These are phyloP conservation scores for Rhea americana DNA, from an alignment of 2,113 vertebrate species.

Conservation along the genomic window DNA sequence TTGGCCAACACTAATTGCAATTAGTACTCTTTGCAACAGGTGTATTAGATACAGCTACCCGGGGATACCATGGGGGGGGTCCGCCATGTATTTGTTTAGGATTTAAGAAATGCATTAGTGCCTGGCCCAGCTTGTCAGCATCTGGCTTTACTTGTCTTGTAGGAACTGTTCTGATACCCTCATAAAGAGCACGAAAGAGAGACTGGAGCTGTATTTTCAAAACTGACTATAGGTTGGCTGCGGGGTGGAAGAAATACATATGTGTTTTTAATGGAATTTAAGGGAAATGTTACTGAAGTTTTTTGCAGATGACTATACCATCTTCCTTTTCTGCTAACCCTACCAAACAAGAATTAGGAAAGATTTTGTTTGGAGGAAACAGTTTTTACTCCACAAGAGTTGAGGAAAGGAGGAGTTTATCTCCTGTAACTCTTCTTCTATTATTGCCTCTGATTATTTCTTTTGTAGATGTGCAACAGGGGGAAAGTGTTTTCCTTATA, in stretches of 20 bases:
- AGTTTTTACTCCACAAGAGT: background rate
- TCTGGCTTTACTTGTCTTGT: constrained; percentile 17
- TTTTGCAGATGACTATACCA: background rate
- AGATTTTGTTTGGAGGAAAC: background rate
- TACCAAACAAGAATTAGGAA: background rate
- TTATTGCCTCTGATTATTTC: background rate
- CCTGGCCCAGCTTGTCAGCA: background rate
- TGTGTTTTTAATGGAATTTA: background rate
- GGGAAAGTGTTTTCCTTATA: background rate
- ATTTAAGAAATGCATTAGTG: background rate
- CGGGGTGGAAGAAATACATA: background rate
- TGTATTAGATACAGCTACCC: background rate
- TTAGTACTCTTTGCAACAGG: background rate
- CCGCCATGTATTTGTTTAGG: background rate
- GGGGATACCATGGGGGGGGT: background rate
- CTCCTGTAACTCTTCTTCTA: background rate
- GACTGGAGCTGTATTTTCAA: background rate
- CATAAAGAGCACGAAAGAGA: background rate
- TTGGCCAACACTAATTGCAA: background rate
- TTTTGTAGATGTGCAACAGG: background rate
- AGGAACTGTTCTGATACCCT: background rate
- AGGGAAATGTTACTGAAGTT: background rate
- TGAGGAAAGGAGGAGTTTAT: rapidly evolving
- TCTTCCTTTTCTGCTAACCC: background rate
- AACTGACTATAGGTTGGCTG: background rate